A percentile compares a stretch with the other conserved stretches of the same genome.
Conservation (phyloP, 2,113 vertebrate species). For the Mus spicilegus region DNA sequence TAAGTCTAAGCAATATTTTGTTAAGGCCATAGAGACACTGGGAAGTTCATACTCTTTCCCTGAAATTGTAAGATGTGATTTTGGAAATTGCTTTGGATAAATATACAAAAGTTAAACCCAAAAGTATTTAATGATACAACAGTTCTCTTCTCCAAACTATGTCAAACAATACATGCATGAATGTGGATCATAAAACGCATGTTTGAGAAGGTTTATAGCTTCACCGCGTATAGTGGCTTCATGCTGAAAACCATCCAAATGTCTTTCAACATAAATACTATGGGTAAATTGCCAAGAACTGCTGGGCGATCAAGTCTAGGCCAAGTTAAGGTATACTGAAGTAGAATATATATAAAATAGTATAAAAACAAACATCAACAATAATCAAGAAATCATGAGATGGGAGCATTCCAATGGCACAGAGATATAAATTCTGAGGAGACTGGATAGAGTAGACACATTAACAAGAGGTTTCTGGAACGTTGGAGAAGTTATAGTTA, state of each 20-base stretch:
- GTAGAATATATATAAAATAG: neutral
- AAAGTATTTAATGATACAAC: neutral
- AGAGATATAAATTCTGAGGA: too few relatives aligned
- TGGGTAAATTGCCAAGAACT: neutral
- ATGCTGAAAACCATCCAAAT: neutral
- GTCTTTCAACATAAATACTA: neutral
- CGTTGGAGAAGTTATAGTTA: fast-evolving
- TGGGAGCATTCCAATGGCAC: neutral
- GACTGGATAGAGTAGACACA: neutral
- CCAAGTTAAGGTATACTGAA: neutral
- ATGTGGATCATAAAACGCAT: neutral
- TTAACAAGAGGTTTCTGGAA: fast-evolving
- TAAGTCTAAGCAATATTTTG: neutral
- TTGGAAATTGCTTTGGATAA: neutral
- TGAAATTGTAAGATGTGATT: neutral
- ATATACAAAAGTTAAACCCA: neutral
- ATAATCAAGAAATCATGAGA: neutral
- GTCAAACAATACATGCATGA: too few relatives aligned
- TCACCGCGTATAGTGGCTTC: neutral
- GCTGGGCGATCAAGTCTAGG: neutral
- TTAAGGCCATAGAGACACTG: neutral
- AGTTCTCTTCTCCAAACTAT: neutral
- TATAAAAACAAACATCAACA: neutral
- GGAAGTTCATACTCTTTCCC: neutral
- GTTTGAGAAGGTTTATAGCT: neutral